Conservation (phyloP, 2,888 invertebrate genomes). For the Pterostichus madidus region DNA sequence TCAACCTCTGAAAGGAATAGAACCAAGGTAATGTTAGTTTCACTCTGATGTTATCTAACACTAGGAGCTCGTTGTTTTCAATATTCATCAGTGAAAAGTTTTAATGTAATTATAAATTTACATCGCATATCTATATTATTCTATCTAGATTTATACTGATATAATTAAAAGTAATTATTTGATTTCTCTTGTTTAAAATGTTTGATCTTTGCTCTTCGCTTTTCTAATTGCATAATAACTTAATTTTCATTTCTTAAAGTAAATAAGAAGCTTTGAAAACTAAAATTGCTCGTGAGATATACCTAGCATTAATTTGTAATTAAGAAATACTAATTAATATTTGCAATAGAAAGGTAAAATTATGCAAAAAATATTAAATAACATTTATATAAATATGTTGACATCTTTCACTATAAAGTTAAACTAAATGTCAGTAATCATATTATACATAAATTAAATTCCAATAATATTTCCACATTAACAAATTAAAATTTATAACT, state of each 20-base stretch:
- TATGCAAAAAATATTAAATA: slow-evolving; percentile 32
- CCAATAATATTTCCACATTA: neutral
- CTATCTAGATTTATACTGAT: slow-evolving; percentile 9
- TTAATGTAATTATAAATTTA: slow-evolving; percentile 52
- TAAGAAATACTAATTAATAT: neutral
- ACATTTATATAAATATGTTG: slow-evolving; percentile 32
- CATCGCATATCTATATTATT: slow-evolving; percentile 37
- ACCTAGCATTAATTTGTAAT: too few species aligned
- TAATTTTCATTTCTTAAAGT: neutral
- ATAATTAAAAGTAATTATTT: slow-evolving; percentile 33
- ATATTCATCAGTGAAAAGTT: slow-evolving; percentile 46
- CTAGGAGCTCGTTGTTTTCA: slow-evolving; percentile 43
- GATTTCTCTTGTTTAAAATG: slow-evolving; percentile 27
- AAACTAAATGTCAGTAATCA: slow-evolving; percentile 29
- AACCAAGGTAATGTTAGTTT: slow-evolving; percentile 60
- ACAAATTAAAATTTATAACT: neutral
- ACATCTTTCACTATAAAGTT: neutral
- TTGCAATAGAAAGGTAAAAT: slow-evolving; percentile 2
- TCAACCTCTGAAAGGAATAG: slow-evolving; percentile 5
- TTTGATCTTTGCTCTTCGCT: neutral
- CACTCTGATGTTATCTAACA: slow-evolving; percentile 51
- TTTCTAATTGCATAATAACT: slow-evolving; percentile 6
- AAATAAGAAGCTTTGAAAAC: neutral
- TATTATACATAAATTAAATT: slow-evolving; percentile 19
- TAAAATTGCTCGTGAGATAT: neutral